Conservation (phyloP, 2,113 vertebrate species). For the Psophia crepitans region DNA sequence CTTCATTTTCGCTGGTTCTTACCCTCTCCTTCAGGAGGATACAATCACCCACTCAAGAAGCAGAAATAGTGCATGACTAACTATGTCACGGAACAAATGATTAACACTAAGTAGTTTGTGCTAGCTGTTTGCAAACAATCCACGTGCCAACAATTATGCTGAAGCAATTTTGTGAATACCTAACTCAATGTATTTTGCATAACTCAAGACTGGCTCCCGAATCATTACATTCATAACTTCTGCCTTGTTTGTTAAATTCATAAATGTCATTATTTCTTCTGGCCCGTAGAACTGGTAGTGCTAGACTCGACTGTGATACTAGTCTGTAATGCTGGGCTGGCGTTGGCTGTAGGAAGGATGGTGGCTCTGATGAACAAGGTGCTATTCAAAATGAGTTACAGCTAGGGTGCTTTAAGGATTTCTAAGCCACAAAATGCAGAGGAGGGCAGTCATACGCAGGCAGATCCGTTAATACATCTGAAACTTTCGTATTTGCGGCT, state of each 20-base stretch:
- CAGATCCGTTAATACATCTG: not conserved
- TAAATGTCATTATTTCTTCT: not conserved
- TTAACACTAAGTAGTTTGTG: slow-evolving; percentile 57
- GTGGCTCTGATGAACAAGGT: not conserved
- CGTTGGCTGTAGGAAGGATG: fast-evolving
- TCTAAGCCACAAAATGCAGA: not conserved
- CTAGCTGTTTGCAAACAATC: slow-evolving; percentile 63
- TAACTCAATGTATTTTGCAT: slow-evolving; percentile 43
- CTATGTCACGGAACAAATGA: slow-evolving; percentile 49
- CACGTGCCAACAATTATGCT: slow-evolving; percentile 7
- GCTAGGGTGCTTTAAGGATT: not conserved
- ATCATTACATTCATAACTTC: slow-evolving; percentile 4
- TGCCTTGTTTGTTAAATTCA: not conserved
- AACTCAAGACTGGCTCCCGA: not conserved
- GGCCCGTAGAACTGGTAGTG: not conserved
- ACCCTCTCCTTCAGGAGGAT: slow-evolving; percentile 37
- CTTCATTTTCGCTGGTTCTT: not conserved
- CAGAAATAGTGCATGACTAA: slow-evolving; percentile 58
- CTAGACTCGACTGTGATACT: not conserved
- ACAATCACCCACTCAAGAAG: slow-evolving; percentile 51
- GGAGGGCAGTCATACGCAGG: fast-evolving
- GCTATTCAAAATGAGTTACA: not conserved
- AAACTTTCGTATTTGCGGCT: not conserved
- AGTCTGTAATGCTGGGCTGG: fast-evolving
- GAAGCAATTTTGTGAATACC: slow-evolving; percentile 49